Evolutionary conservation across 2,888 invertebrate genomes (phyloP).

Genomic region (Ceraclea dissimilis): DNA sequence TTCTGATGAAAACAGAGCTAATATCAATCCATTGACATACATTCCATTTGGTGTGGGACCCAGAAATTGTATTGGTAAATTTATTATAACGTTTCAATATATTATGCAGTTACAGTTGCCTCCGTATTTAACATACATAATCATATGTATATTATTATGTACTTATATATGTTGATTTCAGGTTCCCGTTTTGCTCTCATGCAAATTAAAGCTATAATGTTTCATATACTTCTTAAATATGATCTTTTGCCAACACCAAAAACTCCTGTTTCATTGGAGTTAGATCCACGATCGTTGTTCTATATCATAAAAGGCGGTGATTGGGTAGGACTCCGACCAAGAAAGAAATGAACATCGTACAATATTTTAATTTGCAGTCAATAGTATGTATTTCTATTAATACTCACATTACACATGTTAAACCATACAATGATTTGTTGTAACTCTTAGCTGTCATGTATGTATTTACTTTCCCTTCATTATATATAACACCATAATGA

Average conservation of each 20-base stretch:
- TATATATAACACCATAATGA: too few relatives aligned
- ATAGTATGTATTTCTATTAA: too few relatives aligned
- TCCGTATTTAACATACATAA: neutral
- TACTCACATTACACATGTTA: too few relatives aligned
- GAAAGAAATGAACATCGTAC: too few relatives aligned
- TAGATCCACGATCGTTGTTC: too few relatives aligned
- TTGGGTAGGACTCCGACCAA: too few relatives aligned
- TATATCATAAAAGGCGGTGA: too few relatives aligned
- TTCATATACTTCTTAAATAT: neutral
- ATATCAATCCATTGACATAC: neutral
- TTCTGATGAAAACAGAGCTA: neutral
- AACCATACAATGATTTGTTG: too few relatives aligned
- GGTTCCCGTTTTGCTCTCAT: neutral
- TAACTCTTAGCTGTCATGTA: too few relatives aligned
- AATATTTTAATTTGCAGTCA: too few relatives aligned
- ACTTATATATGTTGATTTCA: neutral
- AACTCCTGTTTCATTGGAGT: neutral
- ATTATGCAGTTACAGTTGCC: neutral
- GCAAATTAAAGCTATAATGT: neutral
- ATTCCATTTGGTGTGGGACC: slow-evolving; percentile 1
- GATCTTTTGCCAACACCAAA: neutral
- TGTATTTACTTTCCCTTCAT: too few relatives aligned
- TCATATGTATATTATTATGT: neutral
- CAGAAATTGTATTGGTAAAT: slow-evolving; percentile 1
- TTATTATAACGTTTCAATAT: neutral